Conservation (phyloP, 2,888 invertebrate species). For the Luperina testacea region DNA sequence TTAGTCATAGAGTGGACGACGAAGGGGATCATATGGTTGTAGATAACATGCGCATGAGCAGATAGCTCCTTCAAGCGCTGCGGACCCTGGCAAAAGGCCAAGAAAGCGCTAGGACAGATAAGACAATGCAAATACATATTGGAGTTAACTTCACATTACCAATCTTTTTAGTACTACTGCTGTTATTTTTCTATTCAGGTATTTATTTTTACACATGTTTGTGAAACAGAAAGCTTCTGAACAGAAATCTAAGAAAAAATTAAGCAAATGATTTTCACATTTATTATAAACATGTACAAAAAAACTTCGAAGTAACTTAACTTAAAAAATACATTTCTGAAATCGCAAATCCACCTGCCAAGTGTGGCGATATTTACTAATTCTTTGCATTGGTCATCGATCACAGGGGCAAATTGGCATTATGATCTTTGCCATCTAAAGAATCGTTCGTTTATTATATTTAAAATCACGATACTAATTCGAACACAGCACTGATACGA, state of each 20-base stretch:
- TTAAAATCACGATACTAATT: conserved; percentile 5
- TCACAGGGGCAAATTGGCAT: neutral
- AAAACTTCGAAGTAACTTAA: neutral
- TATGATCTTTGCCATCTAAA: neutral
- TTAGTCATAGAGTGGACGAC: conserved; percentile 39
- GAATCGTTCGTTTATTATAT: neutral
- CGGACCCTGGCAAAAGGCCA: conserved; percentile 38
- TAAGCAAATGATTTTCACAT: neutral
- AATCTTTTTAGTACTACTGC: neutral
- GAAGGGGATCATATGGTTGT: conserved; percentile 28
- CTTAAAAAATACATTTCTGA: too few species aligned
- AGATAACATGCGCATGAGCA: conserved; percentile 29
- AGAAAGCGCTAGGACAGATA: conserved; percentile 30
- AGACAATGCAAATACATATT: conserved; percentile 33
- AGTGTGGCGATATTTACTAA: neutral
- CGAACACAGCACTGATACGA: conserved; percentile 19
- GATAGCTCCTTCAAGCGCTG: conserved; percentile 43
- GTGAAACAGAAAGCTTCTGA: neutral
- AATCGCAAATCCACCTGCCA: neutral
- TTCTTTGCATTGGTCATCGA: neutral
- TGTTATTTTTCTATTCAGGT: neutral
- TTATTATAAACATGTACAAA: neutral
- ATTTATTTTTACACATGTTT: neutral
- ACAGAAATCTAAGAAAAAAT: neutral
- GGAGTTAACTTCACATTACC: conserved; percentile 7